phyloP scores from a whole-genome alignment of 1,140 invertebrate genomes.

The Drosophila pruinosa region DNA sequence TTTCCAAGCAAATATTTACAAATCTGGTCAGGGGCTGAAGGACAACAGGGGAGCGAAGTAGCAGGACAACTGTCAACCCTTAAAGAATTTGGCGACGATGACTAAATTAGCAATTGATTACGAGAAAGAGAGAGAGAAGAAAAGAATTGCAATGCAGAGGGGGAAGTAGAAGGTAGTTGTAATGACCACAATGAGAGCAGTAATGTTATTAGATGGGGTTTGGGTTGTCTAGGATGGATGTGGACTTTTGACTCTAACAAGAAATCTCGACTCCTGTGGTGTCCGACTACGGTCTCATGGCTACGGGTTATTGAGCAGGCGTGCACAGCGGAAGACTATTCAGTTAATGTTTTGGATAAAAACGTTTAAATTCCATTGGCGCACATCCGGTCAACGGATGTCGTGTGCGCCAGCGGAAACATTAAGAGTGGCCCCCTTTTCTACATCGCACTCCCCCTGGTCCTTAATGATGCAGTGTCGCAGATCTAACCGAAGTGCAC shows the following conservation, averaged over 20 bases:
- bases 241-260: slow-evolving; percentile 5
- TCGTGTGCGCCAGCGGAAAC: slow-evolving; percentile 79
- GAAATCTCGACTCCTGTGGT: slow-evolving; percentile 43
- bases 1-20: slow-evolving; percentile 60
- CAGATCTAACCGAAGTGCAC: slow-evolving; percentile 53
- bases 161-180: slow-evolving; percentile 30
- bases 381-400: slow-evolving; percentile 77
- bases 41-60: neutral
- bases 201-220: slow-evolving; percentile 64
- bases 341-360: slow-evolving; percentile 79
- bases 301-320: slow-evolving; percentile 74
- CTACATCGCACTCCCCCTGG: neutral
- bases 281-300: slow-evolving; percentile 17
- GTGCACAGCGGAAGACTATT: slow-evolving; percentile 73
- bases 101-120: slow-evolving; percentile 77
- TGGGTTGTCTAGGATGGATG: slow-evolving; percentile 15
- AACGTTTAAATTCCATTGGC: slow-evolving; percentile 79
- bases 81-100: slow-evolving; percentile 52
- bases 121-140: neutral
- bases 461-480: slow-evolving; percentile 54
- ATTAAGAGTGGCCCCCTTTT: slow-evolving; percentile 56
- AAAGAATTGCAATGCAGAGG: neutral
- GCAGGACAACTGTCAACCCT: slow-evolving; percentile 47
- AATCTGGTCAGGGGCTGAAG: slow-evolving; percentile 37
- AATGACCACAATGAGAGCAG: slow-evolving; percentile 74